phyloP scores from a whole-genome alignment of 2,797 vertebrate species.

The Pseudochirops corinnae region DNA sequence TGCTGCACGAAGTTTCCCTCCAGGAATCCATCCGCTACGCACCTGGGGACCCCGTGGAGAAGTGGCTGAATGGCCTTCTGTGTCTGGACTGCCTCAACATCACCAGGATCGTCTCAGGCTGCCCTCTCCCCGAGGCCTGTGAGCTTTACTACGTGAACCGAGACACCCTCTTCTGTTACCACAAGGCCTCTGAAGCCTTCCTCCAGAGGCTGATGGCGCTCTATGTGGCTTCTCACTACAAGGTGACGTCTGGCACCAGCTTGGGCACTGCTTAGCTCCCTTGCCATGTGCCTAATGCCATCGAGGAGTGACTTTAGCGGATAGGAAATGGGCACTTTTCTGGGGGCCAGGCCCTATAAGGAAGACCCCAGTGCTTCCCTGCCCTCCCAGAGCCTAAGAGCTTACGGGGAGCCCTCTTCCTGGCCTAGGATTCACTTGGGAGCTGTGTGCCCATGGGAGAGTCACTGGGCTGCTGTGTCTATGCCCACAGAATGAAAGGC shows the following conservation, averaged over 20 bases:
- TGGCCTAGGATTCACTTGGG: no score
- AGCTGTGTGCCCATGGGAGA: no score
- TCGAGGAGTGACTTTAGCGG: not conserved
- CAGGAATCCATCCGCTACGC: conserved; percentile 97
- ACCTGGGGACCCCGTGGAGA: conserved; percentile 94
- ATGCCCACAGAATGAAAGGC: no score
- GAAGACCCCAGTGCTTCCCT: no score
- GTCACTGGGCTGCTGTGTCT: no score
- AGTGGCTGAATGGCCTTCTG: conserved; percentile 96
- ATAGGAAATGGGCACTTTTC: no score
- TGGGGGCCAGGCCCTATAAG: no score
- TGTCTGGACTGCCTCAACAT: conserved; percentile 97
- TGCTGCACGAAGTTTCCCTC: conserved; percentile 95
- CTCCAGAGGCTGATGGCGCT: conserved; percentile 97
- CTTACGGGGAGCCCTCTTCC: no score
- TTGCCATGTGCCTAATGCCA: no score
- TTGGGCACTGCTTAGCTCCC: no score
- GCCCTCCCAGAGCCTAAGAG: no score
- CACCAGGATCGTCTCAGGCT: conserved; percentile 94
- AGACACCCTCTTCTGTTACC: conserved; percentile 98
- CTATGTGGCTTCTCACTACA: conserved; percentile 98
- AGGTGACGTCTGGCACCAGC: conserved; percentile 86
- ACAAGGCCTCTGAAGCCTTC: conserved; percentile 96
- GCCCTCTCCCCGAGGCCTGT: conserved; percentile 94
- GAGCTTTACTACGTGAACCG: conserved; percentile 98